Evolutionary conservation across 2,888 invertebrate species (phyloP), one percentile per base, ranked within the genome.

Genomic region (Galeopsomyia nigrocyanea): DNA sequence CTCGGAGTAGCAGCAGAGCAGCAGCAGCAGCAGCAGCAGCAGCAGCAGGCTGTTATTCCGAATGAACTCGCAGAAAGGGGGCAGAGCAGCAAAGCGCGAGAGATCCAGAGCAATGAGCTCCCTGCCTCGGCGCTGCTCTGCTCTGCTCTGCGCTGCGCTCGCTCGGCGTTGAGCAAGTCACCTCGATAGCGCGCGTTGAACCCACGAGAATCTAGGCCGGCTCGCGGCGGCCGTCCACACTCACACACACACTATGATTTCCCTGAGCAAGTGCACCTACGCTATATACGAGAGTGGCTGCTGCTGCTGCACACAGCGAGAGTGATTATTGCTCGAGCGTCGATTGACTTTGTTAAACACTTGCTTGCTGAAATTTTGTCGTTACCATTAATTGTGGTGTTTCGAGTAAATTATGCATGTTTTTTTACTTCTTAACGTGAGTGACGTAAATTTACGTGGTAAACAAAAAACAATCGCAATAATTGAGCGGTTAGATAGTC

Each of bases 161-260:
- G 81, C 77, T 6, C 76, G 82, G 26, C 76, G 77, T 82, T 82
- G 81, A 80, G 82, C 79, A 80, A 81, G 84, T 86, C 85, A 85
- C 86, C 86, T 86, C 86, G 85, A 86, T 86, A 86, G 86, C 82
- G 85, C 83, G 77, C 85, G 85, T 86, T 86, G 86, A 86, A 86
- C 86, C 83, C 86, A 80, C 80, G 81, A 77, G 82, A 85, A 85
- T 84, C 85, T 85, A 86, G 86, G 90, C 89, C 88, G 87, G 87
- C 86, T 87, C 86, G 87, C 88, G 87, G 85, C 88, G 76, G 64
- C 73, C 74, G 70, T 69, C 68, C 68, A 83, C 76, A 80, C 82
- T 53, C 79, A 79, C 80, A 75, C 78, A 80, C 77, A 77, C 22
- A 14, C n/a, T 60, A 26, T 21, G 55, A 55, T 76, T 76, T 73